A percentile compares a stretch with the other conserved stretches of the same genome.
phyloP scores from a whole-genome alignment of 2,797 vertebrate species.

The Neosilurus mollespiculum region DNA sequence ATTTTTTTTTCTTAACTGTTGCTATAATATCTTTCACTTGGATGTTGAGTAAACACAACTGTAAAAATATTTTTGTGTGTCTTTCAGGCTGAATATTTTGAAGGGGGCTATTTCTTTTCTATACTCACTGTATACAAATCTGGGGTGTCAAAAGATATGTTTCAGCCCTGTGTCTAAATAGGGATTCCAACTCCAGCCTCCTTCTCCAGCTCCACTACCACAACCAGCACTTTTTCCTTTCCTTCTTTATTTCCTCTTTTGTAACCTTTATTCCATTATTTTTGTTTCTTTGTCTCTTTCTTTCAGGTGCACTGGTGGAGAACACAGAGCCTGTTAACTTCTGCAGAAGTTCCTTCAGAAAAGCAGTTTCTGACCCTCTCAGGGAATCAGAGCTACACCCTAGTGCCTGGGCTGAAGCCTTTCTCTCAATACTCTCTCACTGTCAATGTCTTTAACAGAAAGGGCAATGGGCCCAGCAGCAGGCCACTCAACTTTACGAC shows the following conservation, averaged over 20 bases:
- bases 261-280: not conserved
- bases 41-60: no score
- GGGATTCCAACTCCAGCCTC: not conserved
- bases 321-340: conserved; percentile 78
- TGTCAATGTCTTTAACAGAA: conserved; percentile 86
- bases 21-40: no score
- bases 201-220: not conserved
- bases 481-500: conserved; percentile 80
- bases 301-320: conserved; percentile 86
- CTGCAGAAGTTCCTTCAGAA: conserved; percentile 73
- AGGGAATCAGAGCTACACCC: conserved; percentile 78
- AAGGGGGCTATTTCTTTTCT: no score
- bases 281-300: conserved; percentile 4
- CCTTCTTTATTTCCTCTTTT: not conserved
- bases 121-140: not conserved
- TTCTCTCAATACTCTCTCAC: conserved; percentile 88
- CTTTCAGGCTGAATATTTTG: no score
- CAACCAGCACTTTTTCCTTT: not conserved
- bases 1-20: no score
- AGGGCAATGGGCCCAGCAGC: conserved; percentile 88
- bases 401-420: conserved; percentile 84
- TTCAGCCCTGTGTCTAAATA: not conserved
- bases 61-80: no score
- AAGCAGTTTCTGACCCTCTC: conserved; percentile 77
- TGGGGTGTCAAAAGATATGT: not conserved